These are phyloP conservation scores for Thamnophis sirtalis DNA, from an alignment of 2,113 vertebrate species.

Conservation along the genomic window DNA sequence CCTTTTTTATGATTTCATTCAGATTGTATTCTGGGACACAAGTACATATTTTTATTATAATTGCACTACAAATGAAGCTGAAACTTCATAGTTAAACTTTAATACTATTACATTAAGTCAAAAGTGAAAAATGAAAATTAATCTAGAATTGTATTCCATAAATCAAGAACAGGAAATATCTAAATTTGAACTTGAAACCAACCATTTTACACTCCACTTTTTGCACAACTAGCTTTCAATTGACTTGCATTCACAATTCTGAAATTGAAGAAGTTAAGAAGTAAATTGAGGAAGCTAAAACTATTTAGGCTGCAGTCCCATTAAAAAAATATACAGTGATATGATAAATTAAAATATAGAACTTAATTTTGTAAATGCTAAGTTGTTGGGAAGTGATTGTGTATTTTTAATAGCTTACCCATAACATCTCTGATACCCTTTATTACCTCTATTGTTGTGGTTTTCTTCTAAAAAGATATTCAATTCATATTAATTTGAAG, in stretches of 20 bases:
- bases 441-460: conserved; percentile 30
- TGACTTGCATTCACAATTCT: not conserved
- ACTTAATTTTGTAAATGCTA: conserved; percentile 26
- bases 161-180: not conserved
- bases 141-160: not conserved
- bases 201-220: not conserved
- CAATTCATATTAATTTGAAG: conserved; percentile 28
- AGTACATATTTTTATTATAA: not conserved
- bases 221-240: not conserved
- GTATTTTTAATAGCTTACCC: not conserved
- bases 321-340: conserved; percentile 31
- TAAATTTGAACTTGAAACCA: not conserved
- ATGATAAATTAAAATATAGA: conserved; percentile 19
- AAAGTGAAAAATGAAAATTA: not conserved
- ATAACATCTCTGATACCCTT: not conserved
- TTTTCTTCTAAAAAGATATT: conserved; percentile 57
- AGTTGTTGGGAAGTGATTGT: not conserved
- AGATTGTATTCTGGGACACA: not conserved
- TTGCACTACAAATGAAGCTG: not conserved
- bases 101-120: not conserved
- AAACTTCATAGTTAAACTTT: not conserved
- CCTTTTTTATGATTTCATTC: not conserved
- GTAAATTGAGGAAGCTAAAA: conserved; percentile 4
- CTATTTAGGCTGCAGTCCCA: not conserved
- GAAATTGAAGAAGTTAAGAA: not conserved